Conservation (phyloP, 2,113 vertebrate genomes). For the Aix galericulata region DNA sequence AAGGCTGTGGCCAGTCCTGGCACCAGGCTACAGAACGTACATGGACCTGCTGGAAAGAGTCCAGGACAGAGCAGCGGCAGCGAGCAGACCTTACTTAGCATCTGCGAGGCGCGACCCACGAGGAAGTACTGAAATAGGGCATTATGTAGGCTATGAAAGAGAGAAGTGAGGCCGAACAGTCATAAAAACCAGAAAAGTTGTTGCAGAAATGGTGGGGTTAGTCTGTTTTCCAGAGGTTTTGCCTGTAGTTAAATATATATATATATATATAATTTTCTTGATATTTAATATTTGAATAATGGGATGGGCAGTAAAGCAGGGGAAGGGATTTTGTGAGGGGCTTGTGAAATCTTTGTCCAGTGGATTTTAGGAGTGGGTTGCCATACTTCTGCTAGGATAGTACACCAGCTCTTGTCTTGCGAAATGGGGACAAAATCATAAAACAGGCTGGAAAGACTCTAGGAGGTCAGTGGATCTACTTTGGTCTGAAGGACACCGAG, state of each 20-base stretch:
- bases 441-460: not conserved
- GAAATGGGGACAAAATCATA: not conserved
- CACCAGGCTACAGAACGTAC: not conserved
- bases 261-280: not conserved
- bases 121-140: slow-evolving; percentile 2
- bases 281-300: too few species aligned
- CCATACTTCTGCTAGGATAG: not conserved
- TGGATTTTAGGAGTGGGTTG: not conserved
- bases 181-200: not conserved
- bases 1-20: slow-evolving; percentile 7
- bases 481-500: not conserved
- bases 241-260: not conserved
- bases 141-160: not conserved
- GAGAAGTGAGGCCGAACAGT: not conserved
- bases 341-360: not conserved
- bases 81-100: not conserved
- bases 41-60: not conserved
- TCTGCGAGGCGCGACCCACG: not conserved
- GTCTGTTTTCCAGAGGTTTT: not conserved
- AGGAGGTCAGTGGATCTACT: not conserved
- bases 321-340: not conserved
- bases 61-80: slow-evolving; percentile 12
- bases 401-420: not conserved
- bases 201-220: not conserved
- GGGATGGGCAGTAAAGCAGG: not conserved